Evolutionary conservation across 2,888 invertebrate genomes (phyloP).

Genomic region (Lordiphosa andalusiaca): DNA sequence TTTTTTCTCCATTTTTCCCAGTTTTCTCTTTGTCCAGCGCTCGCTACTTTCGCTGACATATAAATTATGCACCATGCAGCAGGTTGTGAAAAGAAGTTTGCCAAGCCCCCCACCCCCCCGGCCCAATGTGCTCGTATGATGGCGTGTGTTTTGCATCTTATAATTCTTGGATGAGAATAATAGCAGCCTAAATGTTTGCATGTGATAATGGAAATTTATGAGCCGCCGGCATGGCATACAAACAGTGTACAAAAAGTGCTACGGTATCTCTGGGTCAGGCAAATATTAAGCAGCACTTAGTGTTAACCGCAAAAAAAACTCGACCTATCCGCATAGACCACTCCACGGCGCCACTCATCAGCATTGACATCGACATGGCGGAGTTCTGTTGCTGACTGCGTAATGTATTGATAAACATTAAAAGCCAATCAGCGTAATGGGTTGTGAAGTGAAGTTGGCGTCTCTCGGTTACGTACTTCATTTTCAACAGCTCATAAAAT

Average conservation of each 20-base stretch:
- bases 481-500: constrained; percentile 72
- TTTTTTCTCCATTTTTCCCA: too few species aligned
- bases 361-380: constrained; percentile 23
- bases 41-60: constrained; percentile 57
- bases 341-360: background rate
- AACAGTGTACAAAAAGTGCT: background rate
- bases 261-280: constrained; percentile 20
- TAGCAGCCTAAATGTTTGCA: constrained; percentile 67
- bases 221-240: constrained; percentile 47
- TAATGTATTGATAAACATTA: constrained; percentile 73
- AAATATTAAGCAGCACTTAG: constrained; percentile 50
- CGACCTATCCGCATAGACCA: background rate
- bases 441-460: constrained; percentile 56
- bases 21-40: constrained; percentile 15
- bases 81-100: constrained; percentile 20
- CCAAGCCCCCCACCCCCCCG: too few species aligned
- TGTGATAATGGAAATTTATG: constrained; percentile 72
- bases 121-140: too few species aligned
- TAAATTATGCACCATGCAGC: constrained; percentile 62
- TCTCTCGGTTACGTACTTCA: constrained; percentile 48
- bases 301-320: constrained; percentile 24
- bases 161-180: constrained; percentile 67
- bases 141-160: constrained; percentile 53
- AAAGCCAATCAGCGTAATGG: constrained; percentile 73
- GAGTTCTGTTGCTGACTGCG: constrained; percentile 39